Evolutionary conservation across 2,888 invertebrate species (phyloP), one percentile per base, ranked within the genome.

Genomic region (Tinea trinotella): DNA sequence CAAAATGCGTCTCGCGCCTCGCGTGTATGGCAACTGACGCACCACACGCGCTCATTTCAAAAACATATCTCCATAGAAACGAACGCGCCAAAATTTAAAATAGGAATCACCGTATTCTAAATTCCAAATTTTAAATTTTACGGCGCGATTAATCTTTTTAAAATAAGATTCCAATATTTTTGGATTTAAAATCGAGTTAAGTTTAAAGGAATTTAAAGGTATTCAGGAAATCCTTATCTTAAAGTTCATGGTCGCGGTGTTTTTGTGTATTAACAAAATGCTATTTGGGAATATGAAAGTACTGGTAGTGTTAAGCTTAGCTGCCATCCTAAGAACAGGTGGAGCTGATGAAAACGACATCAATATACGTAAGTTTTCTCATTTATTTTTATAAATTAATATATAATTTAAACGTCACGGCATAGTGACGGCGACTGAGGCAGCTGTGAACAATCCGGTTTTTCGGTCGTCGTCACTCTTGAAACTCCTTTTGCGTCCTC

Each of bases 1-100:
- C 74, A 75, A 76, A 76, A 78, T 75, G 75, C 75, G 70, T 66
- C 72, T 71, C 68, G 70, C 67, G 76, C 63, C 68, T 72, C 64
- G 63, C 61, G 6, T 40, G 40, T 13, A 40, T 40, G 40, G 40
- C n/a, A 60, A 64, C 64, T 66, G 63, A 65, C 58, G 17, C 60
- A 59, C 65, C 58, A 22, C 60, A 59, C 65, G 64, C 66, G 69
- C 65, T 69, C 73, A 73, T 74, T 71, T 71, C 70, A 61, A 61
- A 64, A 69, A 69, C 68, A 72, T 67, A 64, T 67, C 66, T 70
- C 64, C 62, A 66, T 15, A 40, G 40, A 40, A 40, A 67, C 69
- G 65, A 59, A 24, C 24, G 24, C 75, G 74, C 12, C 24, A 46
- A 30, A 53, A 22, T 34, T 44, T 34, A 19, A 40, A 36, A 35